A percentile compares a stretch with the other conserved stretches of the same genome.
Conservation (phyloP, 2,797 vertebrate species). For the Capromys pilorides region DNA sequence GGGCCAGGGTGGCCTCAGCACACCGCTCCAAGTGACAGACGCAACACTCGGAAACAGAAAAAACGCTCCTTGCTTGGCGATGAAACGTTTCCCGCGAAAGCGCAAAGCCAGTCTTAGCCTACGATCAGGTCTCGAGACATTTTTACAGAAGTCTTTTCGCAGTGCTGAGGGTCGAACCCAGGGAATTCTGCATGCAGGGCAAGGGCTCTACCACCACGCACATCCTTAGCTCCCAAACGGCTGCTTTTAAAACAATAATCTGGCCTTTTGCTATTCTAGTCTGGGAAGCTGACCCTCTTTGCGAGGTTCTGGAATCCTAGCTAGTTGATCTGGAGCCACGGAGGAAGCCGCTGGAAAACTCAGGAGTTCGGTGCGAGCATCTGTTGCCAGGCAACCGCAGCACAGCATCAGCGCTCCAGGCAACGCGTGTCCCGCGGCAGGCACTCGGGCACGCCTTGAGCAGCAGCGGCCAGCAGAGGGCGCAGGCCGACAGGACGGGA, state of each 20-base stretch:
- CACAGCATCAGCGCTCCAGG: background rate
- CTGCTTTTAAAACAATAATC: background rate
- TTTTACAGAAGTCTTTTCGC: background rate
- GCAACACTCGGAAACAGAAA: background rate
- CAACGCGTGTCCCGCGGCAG: background rate
- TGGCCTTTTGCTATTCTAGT: conserved; percentile 18
- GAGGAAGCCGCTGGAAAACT: background rate
- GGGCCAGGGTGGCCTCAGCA: background rate
- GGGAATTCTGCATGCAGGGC: background rate
- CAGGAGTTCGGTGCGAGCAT: background rate
- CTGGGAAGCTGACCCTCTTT: background rate
- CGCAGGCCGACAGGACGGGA: background rate
- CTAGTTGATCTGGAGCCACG: background rate
- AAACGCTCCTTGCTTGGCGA: background rate
- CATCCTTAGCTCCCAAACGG: background rate
- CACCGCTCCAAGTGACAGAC: background rate
- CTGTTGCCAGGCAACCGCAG: conserved; percentile 66
- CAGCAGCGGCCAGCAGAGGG: background rate
- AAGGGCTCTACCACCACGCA: background rate
- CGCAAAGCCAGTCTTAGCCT: background rate
- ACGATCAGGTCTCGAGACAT: background rate
- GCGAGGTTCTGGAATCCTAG: background rate
- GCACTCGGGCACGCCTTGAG: background rate
- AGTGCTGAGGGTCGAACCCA: background rate
- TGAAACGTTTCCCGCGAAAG: background rate